Conservation (phyloP, 2,797 vertebrate species). For the Neomorphus geoffroyi region DNA sequence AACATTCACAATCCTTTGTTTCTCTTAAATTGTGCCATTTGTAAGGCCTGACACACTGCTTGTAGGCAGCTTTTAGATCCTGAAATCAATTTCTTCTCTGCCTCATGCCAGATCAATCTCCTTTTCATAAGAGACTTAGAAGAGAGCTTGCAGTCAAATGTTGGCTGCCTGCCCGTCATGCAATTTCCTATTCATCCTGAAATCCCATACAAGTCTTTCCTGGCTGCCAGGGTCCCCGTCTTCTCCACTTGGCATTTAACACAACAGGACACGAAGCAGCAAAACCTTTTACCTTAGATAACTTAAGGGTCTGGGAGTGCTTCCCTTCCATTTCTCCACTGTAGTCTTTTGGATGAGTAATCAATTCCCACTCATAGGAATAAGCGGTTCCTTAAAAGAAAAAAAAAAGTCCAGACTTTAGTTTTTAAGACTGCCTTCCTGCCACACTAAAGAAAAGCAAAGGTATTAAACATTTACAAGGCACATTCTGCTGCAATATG, state of each 20-base stretch:
- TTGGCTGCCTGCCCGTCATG: constrained; percentile 34
- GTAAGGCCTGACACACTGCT: not conserved
- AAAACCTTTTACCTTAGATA: constrained; percentile 87
- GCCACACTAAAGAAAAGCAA: constrained; percentile 4
- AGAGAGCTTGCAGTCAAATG: not conserved
- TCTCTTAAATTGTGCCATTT: not conserved
- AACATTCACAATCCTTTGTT: not conserved
- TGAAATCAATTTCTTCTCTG: constrained; percentile 3
- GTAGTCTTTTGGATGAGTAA: constrained; percentile 93
- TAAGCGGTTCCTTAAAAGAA: constrained; percentile 83
- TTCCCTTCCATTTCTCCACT: constrained; percentile 94
- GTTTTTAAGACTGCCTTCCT: not conserved
- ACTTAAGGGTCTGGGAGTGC: constrained; percentile 85
- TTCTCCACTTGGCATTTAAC: not conserved
- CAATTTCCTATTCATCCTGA: constrained; percentile 32
- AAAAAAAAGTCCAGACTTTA: constrained; percentile 44
- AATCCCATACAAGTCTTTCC: not conserved
- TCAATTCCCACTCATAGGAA: constrained; percentile 90
- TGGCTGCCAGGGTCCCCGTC: not conserved
- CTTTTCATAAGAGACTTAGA: not conserved
- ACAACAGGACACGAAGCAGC: not conserved
- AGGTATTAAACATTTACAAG: constrained; percentile 55
- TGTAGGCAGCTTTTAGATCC: constrained; percentile 2
- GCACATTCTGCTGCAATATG: constrained; percentile 15
- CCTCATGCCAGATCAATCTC: constrained; percentile 29